phyloP scores from a whole-genome alignment of 2,113 vertebrate genomes.

The Sigmodon hispidus region DNA sequence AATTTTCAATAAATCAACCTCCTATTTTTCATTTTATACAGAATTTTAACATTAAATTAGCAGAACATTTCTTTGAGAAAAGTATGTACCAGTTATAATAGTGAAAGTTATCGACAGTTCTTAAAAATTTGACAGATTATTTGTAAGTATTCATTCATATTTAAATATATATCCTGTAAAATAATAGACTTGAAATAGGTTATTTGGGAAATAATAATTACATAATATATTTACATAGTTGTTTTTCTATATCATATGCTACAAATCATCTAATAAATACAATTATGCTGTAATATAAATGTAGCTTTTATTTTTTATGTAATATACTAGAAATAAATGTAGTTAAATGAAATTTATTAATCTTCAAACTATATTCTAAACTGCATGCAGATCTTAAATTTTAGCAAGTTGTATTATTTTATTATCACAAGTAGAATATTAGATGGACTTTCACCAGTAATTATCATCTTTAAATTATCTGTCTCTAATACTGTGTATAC shows the following conservation, averaged over 20 bases:
- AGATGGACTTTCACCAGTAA: neutral
- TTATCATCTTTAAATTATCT: neutral
- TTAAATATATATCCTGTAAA: neutral
- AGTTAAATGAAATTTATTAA: neutral
- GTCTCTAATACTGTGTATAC: neutral
- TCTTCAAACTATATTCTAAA: neutral
- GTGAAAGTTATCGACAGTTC: neutral
- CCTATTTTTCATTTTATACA: slow-evolving; percentile 14
- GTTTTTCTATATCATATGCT: neutral
- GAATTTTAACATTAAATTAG: slow-evolving; percentile 6
- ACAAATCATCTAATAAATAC: neutral
- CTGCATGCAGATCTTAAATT: neutral
- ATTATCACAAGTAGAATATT: neutral
- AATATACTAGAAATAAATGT: neutral
- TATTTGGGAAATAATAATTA: neutral
- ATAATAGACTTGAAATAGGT: neutral
- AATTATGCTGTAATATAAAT: neutral
- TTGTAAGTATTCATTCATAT: neutral
- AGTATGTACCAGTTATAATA: neutral
- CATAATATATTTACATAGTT: neutral
- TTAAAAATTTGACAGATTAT: neutral
- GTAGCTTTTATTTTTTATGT: neutral
- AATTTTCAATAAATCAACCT: neutral
- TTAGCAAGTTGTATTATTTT: neutral
- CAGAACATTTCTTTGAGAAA: neutral